Percentiles rank a stretch among this genome's conserved stretches.
phyloP scores from a whole-genome alignment of 2,113 vertebrate species.

The Carlito syrichta region DNA sequence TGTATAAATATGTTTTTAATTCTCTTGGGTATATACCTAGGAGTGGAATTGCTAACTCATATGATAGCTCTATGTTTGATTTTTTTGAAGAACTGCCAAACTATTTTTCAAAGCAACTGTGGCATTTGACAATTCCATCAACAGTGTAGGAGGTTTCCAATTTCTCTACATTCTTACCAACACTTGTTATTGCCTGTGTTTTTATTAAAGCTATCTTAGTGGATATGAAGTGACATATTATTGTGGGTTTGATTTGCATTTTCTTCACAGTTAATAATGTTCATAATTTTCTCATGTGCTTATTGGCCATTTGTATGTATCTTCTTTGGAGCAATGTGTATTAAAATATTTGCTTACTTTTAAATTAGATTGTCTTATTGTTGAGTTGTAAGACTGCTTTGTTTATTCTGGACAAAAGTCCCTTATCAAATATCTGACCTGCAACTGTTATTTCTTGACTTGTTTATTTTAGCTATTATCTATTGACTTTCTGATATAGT shows the following conservation, averaged over 20 bases:
- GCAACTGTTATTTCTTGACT: neutral
- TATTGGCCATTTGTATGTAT: neutral
- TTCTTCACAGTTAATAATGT: neutral
- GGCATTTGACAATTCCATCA: neutral
- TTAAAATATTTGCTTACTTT: neutral
- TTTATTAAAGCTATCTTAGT: neutral
- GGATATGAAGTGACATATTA: neutral
- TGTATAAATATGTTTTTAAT: neutral
- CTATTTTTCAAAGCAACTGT: conserved; percentile 24
- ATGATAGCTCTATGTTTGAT: neutral
- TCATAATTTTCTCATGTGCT: neutral
- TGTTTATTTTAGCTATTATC: neutral
- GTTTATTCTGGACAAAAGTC: neutral
- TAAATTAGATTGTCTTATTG: conserved; percentile 8
- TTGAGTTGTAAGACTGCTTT: neutral
- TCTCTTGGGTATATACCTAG: neutral
- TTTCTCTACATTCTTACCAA: neutral
- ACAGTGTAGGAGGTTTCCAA: neutral
- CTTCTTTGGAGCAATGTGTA: neutral
- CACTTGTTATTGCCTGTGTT: neutral
- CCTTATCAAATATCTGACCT: neutral
- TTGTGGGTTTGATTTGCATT: conserved; percentile 11
- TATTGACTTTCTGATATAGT: neutral
- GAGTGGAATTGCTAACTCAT: neutral
- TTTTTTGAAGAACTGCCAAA: conserved; percentile 33